These are phyloP conservation scores for Eriocheir sinensis DNA, from an alignment of 1,140 invertebrate species.

Conservation along the genomic window DNA sequence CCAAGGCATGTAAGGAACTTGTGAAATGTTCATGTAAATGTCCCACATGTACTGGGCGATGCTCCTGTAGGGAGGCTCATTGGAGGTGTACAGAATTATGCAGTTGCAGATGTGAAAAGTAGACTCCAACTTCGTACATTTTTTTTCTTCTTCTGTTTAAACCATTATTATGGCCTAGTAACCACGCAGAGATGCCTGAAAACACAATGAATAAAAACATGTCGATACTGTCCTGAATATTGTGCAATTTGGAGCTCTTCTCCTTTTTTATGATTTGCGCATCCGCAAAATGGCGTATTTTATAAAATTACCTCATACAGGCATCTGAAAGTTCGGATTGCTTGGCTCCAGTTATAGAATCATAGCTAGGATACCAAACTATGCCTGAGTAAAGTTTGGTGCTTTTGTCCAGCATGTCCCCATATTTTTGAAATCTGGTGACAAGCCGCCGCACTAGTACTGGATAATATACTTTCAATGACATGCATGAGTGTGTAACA, in stretches of 20 bases:
- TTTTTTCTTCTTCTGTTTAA: not conserved
- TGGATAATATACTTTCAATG: not conserved
- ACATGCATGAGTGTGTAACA: too few species aligned
- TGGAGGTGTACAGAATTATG: slow-evolving; percentile 31
- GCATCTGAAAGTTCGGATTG: not conserved
- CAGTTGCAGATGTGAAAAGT: too few species aligned
- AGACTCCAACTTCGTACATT: too few species aligned
- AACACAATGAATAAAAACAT: not conserved
- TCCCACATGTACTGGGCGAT: not conserved
- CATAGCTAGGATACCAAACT: too few species aligned
- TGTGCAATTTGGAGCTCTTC: not conserved
- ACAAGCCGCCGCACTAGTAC: not conserved
- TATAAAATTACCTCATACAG: not conserved
- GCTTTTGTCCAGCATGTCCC: too few species aligned
- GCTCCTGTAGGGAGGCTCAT: not conserved
- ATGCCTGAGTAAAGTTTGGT: not conserved
- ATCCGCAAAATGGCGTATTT: not conserved
- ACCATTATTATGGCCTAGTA: not conserved
- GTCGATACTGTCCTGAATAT: not conserved
- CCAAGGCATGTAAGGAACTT: not conserved
- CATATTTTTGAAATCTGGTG: not conserved
- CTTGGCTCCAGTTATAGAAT: not conserved
- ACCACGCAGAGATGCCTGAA: not conserved
- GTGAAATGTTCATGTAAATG: slow-evolving; percentile 2
- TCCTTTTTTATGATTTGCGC: not conserved